A percentile compares a stretch with the other conserved stretches of the same genome.
phyloP scores from a whole-genome alignment of 2,113 vertebrate species.

The Nestor notabilis region DNA sequence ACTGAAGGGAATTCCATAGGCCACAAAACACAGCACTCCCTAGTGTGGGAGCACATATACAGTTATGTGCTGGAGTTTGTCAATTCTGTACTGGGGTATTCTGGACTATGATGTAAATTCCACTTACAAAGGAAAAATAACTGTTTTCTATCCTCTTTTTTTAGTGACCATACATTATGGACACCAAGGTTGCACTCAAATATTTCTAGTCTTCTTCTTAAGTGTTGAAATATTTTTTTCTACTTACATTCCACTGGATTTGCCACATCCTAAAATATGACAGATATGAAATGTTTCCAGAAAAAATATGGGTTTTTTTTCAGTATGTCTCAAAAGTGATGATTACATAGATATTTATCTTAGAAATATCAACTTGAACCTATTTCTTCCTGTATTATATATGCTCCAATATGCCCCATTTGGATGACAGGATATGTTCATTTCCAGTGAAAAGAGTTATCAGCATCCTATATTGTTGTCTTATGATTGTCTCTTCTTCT shows the following conservation, averaged over 20 bases:
- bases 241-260: background rate
- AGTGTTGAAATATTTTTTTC: background rate
- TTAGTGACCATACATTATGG: background rate
- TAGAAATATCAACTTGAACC: background rate
- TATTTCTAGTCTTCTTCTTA: background rate
- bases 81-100: background rate
- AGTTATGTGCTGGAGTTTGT: background rate
- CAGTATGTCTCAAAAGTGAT: background rate
- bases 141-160: background rate
- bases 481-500: background rate
- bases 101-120: background rate
- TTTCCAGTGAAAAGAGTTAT: background rate
- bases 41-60: background rate
- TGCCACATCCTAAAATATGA: background rate
- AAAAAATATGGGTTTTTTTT: background rate
- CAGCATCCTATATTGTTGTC: background rate
- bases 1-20: background rate
- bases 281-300: background rate
- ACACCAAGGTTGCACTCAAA: background rate
- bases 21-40: background rate
- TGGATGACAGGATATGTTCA: background rate
- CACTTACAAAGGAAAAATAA: background rate
- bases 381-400: background rate
- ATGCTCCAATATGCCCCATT: background rate
- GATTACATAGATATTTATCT: background rate